Base-by-base conservation (phyloP, 2,113 vertebrate species). In the Onychostruthus taczanowskii region DNA sequence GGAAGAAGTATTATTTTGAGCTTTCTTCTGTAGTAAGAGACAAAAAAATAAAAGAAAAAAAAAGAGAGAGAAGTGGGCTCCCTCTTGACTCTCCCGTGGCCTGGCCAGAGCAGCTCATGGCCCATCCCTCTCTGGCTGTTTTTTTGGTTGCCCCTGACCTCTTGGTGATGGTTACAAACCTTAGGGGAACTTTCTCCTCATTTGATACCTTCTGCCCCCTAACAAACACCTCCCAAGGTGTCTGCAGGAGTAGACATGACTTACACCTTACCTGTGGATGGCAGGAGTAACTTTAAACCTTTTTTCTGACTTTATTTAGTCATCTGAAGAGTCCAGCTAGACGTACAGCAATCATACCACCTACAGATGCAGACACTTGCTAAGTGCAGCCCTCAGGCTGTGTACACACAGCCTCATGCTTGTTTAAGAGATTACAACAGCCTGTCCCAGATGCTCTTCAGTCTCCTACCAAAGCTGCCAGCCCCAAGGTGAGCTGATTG, bases 401-500 rank as follows among this genome's bases (percentile, higher is more conserved):
- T 4, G 6, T 20, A 10, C 31, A 13, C 15, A 27, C 20, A 26
- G 58, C 70, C 39, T 46, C 22, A 11, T 8, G 15, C 75, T 75
- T 68, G 33, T 63, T 70, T 41, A 82, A 70, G 70, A 59, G 56
- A 70, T 89, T 62, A 69, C 1, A 2, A 10, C 63, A 80, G 81
- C 53, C 63, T 73, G 77, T 41, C 85, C 53, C 91, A 87, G 95
- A 88, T 93, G 81, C 91, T 83, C 87, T 76, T 72, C 72, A 55
- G 63, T 23, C 35, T 49, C 39, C 73, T 89, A 72, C 67, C 80
- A 89, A 76, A 86, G 76, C 80, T 73, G 44, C 89, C 66, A 84
- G 50, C 46, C 30, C 43, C 62, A 79, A 77, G 53, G 63, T 64
- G 84, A 59, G 30, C 82, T 74, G 27, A 44, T 91, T 26, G 64